Base-by-base conservation (phyloP, 2,113 vertebrate species). In the Odocoileus hemionus region DNA sequence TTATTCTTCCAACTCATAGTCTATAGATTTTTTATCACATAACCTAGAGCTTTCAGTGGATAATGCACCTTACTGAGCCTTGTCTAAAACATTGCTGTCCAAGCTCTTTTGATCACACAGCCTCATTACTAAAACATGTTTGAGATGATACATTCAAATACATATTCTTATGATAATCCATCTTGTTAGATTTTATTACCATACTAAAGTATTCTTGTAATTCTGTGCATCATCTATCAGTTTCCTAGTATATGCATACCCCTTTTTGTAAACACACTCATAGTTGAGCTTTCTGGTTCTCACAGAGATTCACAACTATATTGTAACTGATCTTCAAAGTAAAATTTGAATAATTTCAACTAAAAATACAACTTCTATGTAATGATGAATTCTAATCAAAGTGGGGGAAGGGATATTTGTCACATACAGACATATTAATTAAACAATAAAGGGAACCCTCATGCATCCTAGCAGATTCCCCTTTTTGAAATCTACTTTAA, bases 401-500 rank as follows among this genome's bases (percentile, higher is more conserved):
- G 13, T 85, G 5, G 13, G 2, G 13, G 1, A 36, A 26, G 3
- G 6, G 43, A 0, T 6, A 14, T 61, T 94, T 89, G 80, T 92
- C 30, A 58, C 47, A n/a, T 26, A 23, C 13, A 92, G 91, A 88
- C 26, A 78, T 1, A 57, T 86, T 90, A 83, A 78, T 92, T 89
- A 92, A 83, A 78, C 23, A 95, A 54, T 28, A 92, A 79, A 94
- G 54, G 9, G 11, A 80, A 16, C 14, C 19, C 1, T 90, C 25
- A 47, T 57, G 26, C 2, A 23, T 64, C 33, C 8, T 57, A 89
- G 17, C 45, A 86, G 80, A 54, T 93, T 86, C 23, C 43, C 19
- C 39, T 33, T 74, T 92, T 36, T 52, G 2, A 36, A 79, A 50
- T 96, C 70, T 92, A 82, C 88, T 89, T 96, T 95, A 94, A 93